A percentile compares a stretch with the other conserved stretches of the same genome.
Conservation (phyloP, 2,797 vertebrate genomes). For the Ciconia nigra region DNA sequence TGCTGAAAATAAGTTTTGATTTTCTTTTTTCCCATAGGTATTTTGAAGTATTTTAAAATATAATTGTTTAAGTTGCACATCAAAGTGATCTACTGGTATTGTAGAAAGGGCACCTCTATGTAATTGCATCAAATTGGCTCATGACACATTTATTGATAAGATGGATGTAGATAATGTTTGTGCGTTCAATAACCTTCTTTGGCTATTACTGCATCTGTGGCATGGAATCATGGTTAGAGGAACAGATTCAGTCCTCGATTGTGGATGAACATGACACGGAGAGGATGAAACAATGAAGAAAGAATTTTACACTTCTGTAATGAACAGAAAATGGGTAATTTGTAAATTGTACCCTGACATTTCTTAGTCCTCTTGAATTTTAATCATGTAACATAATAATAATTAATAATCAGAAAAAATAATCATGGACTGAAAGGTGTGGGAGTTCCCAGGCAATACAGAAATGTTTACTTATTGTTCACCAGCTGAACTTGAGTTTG, state of each 20-base stretch:
- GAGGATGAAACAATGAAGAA: neutral
- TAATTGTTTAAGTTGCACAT: neutral
- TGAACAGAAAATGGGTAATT: neutral
- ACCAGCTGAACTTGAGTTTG: neutral
- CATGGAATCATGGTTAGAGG: neutral
- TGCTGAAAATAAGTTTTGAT: neutral
- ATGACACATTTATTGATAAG: conserved; percentile 52
- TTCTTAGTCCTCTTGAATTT: neutral
- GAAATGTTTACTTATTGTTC: neutral
- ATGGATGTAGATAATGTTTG: conserved; percentile 32
- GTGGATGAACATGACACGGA: neutral
- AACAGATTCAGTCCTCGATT: neutral
- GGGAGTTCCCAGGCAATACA: neutral
- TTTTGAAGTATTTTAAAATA: neutral
- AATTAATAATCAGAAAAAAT: neutral
- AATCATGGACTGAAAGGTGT: neutral
- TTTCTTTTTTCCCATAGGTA: neutral
- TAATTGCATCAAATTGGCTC: neutral
- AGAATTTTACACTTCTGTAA: neutral
- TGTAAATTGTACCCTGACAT: neutral
- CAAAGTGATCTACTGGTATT: neutral
- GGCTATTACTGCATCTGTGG: neutral
- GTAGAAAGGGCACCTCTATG: neutral
- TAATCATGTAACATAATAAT: neutral
- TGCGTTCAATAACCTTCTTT: neutral